phyloP scores from a whole-genome alignment of 92 coral and sea anemone genomes.

The Phenganax marumi region DNA sequence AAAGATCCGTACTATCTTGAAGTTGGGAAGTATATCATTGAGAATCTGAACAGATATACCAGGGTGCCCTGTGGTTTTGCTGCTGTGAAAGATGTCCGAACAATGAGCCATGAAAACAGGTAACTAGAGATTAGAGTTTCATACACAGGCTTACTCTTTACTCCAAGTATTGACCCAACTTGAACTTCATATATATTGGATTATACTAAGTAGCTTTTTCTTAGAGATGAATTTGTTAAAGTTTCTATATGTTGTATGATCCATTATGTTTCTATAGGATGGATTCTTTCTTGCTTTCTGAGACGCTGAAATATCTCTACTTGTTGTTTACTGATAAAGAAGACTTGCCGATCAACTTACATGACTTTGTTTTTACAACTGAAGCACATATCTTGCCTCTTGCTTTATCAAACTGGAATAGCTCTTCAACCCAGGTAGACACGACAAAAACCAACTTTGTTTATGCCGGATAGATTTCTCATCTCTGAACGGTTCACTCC shows the following conservation, averaged over 20 bases:
- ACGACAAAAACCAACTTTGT: neutral
- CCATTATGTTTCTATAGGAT: conserved; percentile 59
- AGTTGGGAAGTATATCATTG: conserved; percentile 87
- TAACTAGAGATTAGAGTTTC: conserved; percentile 22
- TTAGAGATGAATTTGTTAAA: too few relatives aligned
- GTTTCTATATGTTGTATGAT: too few relatives aligned
- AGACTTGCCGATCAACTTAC: conserved; percentile 69
- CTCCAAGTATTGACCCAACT: too few relatives aligned
- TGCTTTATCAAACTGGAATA: conserved; percentile 74
- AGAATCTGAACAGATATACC: conserved; percentile 89
- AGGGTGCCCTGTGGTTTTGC: conserved; percentile 99
- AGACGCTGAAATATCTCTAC: conserved; percentile 92
- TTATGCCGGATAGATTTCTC: neutral
- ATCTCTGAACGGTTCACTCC: neutral
- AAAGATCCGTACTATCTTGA: conserved; percentile 92
- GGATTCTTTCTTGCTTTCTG: conserved; percentile 97
- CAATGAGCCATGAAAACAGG: conserved; percentile 98
- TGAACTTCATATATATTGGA: too few relatives aligned
- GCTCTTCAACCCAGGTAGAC: conserved; percentile 78
- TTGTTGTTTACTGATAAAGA: conserved; percentile 79
- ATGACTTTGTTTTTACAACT: conserved; percentile 91
- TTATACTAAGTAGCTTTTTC: too few relatives aligned
- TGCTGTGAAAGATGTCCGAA: conserved; percentile 92
- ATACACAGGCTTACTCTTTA: too few relatives aligned
- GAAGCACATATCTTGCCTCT: conserved; percentile 96